Evolutionary conservation across 2,888 invertebrate species (phyloP).

Genomic region (Altica lythri): DNA sequence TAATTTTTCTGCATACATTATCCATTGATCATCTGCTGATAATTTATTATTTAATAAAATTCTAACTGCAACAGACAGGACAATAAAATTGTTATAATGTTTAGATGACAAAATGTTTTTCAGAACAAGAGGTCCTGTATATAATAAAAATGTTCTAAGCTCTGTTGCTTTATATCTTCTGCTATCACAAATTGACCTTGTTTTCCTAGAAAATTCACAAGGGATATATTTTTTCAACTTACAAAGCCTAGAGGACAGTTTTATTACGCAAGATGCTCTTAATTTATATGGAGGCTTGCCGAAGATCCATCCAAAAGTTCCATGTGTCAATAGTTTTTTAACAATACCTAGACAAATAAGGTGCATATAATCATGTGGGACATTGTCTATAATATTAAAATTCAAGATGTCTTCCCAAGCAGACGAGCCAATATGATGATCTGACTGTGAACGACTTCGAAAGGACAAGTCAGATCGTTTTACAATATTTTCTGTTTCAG

Average conservation of each 20-base stretch:
- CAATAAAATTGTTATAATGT: slow-evolving; percentile 21
- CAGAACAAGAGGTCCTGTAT: slow-evolving; percentile 19
- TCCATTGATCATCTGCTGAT: not conserved
- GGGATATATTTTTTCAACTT: slow-evolving; percentile 22
- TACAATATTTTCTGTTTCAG: too few relatives aligned
- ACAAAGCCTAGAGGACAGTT: not conserved
- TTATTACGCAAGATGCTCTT: slow-evolving; percentile 1
- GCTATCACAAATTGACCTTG: slow-evolving; percentile 16
- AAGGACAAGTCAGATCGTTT: too few relatives aligned
- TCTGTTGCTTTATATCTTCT: slow-evolving; percentile 26
- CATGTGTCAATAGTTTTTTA: slow-evolving; percentile 7
- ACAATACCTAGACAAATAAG: slow-evolving; percentile 7
- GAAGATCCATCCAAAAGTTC: slow-evolving; percentile 16
- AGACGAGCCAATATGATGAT: slow-evolving; percentile 12
- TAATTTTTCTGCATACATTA: not conserved
- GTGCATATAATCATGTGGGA: slow-evolving; percentile 11
- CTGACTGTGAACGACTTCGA: too few relatives aligned
- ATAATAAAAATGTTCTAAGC: slow-evolving; percentile 19
- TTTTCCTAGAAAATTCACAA: slow-evolving; percentile 21
- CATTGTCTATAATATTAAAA: slow-evolving; percentile 12
- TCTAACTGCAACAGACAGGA: slow-evolving; percentile 9
- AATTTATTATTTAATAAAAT: slow-evolving; percentile 11
- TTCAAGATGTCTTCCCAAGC: slow-evolving; percentile 8
- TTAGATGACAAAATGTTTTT: slow-evolving; percentile 6
- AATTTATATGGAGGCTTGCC: slow-evolving; percentile 22